A percentile compares a stretch with the other conserved stretches of the same genome.
phyloP scores from a whole-genome alignment of 2,113 vertebrate genomes.

The Marmota flaviventris region DNA sequence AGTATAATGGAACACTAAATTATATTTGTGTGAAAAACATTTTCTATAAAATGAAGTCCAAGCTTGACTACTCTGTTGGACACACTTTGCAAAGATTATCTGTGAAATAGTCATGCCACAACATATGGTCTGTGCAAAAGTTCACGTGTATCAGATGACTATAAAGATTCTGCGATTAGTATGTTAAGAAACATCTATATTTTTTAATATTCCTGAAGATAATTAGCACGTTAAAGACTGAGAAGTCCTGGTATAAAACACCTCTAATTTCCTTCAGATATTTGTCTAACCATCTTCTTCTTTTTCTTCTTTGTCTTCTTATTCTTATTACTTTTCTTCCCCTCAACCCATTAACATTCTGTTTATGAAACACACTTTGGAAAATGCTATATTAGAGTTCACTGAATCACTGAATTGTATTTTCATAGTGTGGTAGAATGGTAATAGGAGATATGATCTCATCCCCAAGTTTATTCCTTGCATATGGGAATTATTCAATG shows the following conservation, averaged over 20 bases:
- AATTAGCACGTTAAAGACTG: neutral
- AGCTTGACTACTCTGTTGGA: constrained; percentile 34
- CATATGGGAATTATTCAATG: neutral
- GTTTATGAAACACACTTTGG: constrained; percentile 26
- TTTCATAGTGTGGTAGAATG: constrained; percentile 28
- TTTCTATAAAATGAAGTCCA: constrained; percentile 53
- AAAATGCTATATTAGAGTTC: neutral
- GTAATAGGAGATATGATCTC: constrained; percentile 3
- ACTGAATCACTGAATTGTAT: constrained; percentile 7
- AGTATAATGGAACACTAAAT: constrained; percentile 4
- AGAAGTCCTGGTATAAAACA: constrained; percentile 38
- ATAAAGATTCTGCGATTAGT: neutral
- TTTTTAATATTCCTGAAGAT: neutral
- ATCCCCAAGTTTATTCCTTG: neutral
- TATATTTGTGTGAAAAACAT: neutral
- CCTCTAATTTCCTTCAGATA: neutral
- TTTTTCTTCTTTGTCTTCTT: too few species aligned
- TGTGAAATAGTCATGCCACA: neutral
- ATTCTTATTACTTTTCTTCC: neutral
- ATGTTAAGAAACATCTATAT: neutral
- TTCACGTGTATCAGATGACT: neutral
- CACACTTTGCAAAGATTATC: constrained; percentile 11
- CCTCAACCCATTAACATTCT: neutral
- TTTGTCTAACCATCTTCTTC: neutral
- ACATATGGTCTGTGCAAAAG: neutral